Percentiles rank a stretch among this genome's conserved stretches.
Evolutionary conservation across 2,888 invertebrate genomes (phyloP).

Genomic region (Acleris literana): DNA sequence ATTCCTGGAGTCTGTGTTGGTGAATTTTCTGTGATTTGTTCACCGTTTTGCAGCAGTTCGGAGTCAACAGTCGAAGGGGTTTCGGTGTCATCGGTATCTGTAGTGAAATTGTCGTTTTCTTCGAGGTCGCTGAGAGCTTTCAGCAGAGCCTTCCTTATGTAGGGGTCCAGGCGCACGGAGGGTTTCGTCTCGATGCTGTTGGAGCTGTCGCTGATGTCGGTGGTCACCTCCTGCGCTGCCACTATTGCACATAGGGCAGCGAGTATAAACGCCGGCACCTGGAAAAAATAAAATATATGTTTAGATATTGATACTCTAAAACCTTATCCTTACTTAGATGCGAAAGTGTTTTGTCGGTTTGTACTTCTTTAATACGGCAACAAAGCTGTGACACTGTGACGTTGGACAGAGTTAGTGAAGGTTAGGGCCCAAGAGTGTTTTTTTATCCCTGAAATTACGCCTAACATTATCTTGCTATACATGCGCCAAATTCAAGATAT

Average conservation of each 20-base stretch:
- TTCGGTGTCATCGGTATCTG: slow-evolving; percentile 67
- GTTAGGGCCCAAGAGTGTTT: no score
- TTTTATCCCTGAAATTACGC: no score
- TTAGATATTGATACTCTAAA: not conserved
- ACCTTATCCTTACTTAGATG: no score
- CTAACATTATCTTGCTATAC: no score
- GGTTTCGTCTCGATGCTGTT: slow-evolving; percentile 77
- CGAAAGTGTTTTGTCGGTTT: not conserved
- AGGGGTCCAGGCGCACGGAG: slow-evolving; percentile 87
- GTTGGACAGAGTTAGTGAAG: no score
- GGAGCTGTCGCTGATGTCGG: slow-evolving; percentile 64
- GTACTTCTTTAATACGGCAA: no score
- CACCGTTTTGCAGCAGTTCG: slow-evolving; percentile 63
- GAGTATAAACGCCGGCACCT: slow-evolving; percentile 63
- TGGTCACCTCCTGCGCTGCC: slow-evolving; percentile 61
- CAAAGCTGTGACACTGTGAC: no score
- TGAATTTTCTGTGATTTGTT: slow-evolving; percentile 62
- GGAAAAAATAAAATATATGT: slow-evolving; percentile 50
- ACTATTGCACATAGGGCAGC: slow-evolving; percentile 55
- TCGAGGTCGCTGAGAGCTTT: slow-evolving; percentile 91
- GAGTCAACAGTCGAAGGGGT: slow-evolving; percentile 59
- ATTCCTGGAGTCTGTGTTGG: slow-evolving; percentile 56
- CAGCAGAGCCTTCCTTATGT: slow-evolving; percentile 88
- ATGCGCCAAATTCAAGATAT: no score
- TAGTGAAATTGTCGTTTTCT: slow-evolving; percentile 78